Evolutionary conservation across 2,888 invertebrate genomes (phyloP), one percentile per base, ranked within the genome.

Genomic region (Dastarcus helophoroides): DNA sequence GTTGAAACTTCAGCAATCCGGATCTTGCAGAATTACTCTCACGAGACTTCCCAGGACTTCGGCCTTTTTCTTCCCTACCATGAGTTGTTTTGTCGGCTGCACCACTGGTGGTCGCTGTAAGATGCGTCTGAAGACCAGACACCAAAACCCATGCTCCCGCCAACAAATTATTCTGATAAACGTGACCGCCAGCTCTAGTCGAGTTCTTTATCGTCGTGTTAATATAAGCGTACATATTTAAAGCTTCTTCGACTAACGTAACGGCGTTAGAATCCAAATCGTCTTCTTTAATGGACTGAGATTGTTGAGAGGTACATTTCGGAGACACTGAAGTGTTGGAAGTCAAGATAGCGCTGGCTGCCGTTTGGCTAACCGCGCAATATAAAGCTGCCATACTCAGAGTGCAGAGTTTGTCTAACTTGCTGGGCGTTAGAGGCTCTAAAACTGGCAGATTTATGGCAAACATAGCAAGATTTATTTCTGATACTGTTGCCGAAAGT

Each of bases 61-160:
- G 63, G 9, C 69, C 69, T 43, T 71, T 70, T 37, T 73, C 72
- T 31, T 73, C 69, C 36, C 56, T 41, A 10, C 53, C 38, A 33
- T 60, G 58, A 2, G 55, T 40, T 9, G 10, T 65, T 52, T 53
- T 64, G 33, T 36, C 69, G 59, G 50, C 30, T 41, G 47, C 59
- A 48, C 49, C 58, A 43, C 65, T 58, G 0, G 72, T 71, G 4
- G 71, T 74, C 26, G 79, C 70, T 1, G 73, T 76, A 31, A 86
- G 65, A 36, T 85, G 83, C 37, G 81, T 80, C 58, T 91, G 89
- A 11, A 93, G 69, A 1, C 91, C 91, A 29, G 82, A 81, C 11
- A 90, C 72, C 30, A 91, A 62, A 31, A 90, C 69, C 90, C 91
- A 91, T 1, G 83, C 78, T 5, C 88, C 89, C 43, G 89, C 78